These are phyloP conservation scores for Lordiphosa clarofinis DNA, from an alignment of 1,140 invertebrate genomes.

Conservation along the genomic window DNA sequence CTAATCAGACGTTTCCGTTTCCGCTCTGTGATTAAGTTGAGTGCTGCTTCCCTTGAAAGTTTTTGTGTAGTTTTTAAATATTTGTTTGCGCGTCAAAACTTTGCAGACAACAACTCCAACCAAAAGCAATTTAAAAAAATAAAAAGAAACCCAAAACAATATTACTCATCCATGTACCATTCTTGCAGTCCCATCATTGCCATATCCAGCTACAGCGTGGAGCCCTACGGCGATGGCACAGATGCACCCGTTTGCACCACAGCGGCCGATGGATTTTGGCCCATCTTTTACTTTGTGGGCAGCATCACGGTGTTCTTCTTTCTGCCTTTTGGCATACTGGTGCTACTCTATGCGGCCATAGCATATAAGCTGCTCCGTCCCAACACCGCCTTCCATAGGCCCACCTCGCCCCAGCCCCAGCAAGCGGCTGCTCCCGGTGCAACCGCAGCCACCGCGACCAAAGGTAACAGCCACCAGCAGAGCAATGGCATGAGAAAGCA, in stretches of 20 bases:
- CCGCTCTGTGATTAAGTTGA: conserved; percentile 59
- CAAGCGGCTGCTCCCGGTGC: not conserved
- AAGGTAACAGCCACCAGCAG: conserved; percentile 67
- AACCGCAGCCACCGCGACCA: conserved; percentile 12
- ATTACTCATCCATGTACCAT: conserved; percentile 21
- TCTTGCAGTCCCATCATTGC: conserved; percentile 88
- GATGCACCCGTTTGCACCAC: conserved; percentile 87
- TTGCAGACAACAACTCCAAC: conserved; percentile 46
- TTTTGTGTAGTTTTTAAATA: conserved; percentile 56
- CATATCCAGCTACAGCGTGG: conserved; percentile 86
- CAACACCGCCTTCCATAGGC: conserved; percentile 72
- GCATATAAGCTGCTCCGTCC: conserved; percentile 86
- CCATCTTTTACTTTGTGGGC: conserved; percentile 87
- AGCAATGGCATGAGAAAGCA: conserved; percentile 81
- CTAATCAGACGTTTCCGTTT: conserved; percentile 59
- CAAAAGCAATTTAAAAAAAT: conserved; percentile 5
- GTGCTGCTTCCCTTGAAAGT: conserved; percentile 49
- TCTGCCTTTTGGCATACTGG: conserved; percentile 88
- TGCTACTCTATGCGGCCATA: conserved; percentile 91
- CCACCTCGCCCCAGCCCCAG: conserved; percentile 78
- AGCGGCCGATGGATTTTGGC: conserved; percentile 86
- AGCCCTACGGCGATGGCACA: conserved; percentile 85
- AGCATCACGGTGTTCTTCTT: conserved; percentile 91
- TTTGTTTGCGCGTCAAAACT: conserved; percentile 54
- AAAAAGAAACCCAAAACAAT: not conserved